phyloP scores from a whole-genome alignment of 2,888 invertebrate species.

The Caenorhabditis sp. region DNA sequence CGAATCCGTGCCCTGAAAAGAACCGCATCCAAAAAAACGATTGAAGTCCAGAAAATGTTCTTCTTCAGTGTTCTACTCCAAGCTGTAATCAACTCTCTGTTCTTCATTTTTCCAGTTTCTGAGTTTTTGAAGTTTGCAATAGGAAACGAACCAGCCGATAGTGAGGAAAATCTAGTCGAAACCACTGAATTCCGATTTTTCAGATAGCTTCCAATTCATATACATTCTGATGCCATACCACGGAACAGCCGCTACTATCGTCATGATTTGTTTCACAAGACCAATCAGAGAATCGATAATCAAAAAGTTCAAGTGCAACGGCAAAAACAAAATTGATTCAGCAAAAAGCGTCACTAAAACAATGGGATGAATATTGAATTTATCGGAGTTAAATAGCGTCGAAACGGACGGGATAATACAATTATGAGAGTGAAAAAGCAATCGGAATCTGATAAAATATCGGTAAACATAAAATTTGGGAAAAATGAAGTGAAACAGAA shows the following conservation, averaged over 20 bases:
- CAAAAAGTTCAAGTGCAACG: background rate
- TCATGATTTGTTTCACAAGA: constrained; percentile 42
- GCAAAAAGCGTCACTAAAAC: background rate
- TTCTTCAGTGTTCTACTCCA: constrained; percentile 38
- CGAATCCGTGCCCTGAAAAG: constrained; percentile 5
- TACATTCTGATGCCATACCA: constrained; percentile 40
- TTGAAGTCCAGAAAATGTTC: constrained; percentile 42
- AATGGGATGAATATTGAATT: background rate
- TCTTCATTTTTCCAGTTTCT: constrained; percentile 42
- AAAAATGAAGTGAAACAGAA: too few species aligned
- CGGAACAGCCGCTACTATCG: constrained; percentile 33
- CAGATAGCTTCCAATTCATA: constrained; percentile 15
- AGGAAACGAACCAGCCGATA: background rate
- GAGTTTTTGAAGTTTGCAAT: constrained; percentile 25
- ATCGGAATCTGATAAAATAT: too few species aligned
- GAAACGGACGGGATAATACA: too few species aligned
- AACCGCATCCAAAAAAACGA: constrained; percentile 28
- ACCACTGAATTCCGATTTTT: background rate
- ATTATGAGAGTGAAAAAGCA: too few species aligned
- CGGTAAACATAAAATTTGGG: too few species aligned
- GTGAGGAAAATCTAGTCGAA: background rate
- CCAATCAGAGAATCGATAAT: constrained; percentile 23
- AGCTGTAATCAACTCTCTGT: constrained; percentile 30
- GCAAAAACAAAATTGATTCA: background rate
- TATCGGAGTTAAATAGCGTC: too few species aligned